Conservation (phyloP, 1,140 invertebrate genomes). For the Ceratosolen solmsi region DNA sequence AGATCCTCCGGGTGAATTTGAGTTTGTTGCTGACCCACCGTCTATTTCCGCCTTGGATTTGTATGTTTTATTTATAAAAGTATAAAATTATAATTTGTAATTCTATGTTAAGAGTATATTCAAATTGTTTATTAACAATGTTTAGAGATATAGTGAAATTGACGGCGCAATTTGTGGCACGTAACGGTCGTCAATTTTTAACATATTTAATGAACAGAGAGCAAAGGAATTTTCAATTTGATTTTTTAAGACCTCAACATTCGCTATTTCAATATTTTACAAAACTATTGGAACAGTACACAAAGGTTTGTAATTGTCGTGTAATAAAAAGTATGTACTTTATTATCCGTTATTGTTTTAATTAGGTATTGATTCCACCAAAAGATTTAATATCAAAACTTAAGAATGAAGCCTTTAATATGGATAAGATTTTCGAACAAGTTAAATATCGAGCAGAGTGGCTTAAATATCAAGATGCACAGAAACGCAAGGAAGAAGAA, state of each 20-base stretch:
- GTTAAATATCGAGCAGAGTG: slow-evolving; percentile 97
- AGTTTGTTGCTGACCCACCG: slow-evolving; percentile 98
- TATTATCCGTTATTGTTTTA: slow-evolving; percentile 48
- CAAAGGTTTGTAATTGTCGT: slow-evolving; percentile 78
- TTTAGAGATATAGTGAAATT: slow-evolving; percentile 96
- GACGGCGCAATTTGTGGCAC: slow-evolving; percentile 98
- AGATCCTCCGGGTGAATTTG: slow-evolving; percentile 96
- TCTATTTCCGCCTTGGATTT: slow-evolving; percentile 99
- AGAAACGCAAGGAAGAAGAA: slow-evolving; percentile 93
- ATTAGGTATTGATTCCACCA: slow-evolving; percentile 90
- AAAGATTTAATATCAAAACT: slow-evolving; percentile 90
- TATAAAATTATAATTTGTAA: slow-evolving; percentile 34
- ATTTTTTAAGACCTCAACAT: slow-evolving; percentile 98
- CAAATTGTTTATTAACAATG: slow-evolving; percentile 39
- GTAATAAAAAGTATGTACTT: slow-evolving; percentile 2
- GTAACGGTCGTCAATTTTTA: slow-evolving; percentile 98
- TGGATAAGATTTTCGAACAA: slow-evolving; percentile 88
- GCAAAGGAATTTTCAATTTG: slow-evolving; percentile 98
- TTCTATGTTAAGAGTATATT: not conserved
- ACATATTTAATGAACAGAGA: slow-evolving; percentile 99
- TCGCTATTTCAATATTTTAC: slow-evolving; percentile 99
- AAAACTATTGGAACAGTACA: slow-evolving; percentile 98
- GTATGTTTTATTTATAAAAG: slow-evolving; percentile 75
- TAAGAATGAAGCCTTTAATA: slow-evolving; percentile 84
- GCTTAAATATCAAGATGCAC: slow-evolving; percentile 94